A percentile compares a stretch with the other conserved stretches of the same genome.
Evolutionary conservation across 2,113 vertebrate species (phyloP).

Genomic region (Syngnathus typhle): DNA sequence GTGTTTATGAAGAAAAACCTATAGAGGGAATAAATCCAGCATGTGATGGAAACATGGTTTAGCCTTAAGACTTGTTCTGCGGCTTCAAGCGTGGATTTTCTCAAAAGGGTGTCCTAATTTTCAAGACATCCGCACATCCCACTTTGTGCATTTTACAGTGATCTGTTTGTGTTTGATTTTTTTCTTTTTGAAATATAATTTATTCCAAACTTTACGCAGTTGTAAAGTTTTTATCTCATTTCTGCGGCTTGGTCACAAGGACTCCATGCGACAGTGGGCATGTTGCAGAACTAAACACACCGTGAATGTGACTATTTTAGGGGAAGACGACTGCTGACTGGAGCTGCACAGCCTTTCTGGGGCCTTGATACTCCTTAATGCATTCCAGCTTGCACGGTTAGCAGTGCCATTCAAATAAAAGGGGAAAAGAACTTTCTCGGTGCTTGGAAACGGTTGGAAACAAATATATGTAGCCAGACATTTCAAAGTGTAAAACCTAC

Average conservation of each 20-base stretch:
- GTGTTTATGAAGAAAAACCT: constrained; percentile 18
- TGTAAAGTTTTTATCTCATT: constrained; percentile 24
- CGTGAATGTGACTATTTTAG: constrained; percentile 39
- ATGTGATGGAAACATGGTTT: not conserved
- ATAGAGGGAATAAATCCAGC: constrained; percentile 1
- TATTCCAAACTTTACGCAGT: constrained; percentile 4
- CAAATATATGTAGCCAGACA: not conserved
- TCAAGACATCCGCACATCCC: not conserved
- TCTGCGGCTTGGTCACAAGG: constrained; percentile 56
- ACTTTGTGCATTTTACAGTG: constrained; percentile 7
- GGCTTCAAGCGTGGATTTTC: not conserved
- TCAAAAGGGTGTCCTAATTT: not conserved
- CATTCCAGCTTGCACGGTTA: constrained; percentile 16
- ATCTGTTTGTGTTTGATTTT: constrained; percentile 14
- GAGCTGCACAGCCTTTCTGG: constrained; percentile 20
- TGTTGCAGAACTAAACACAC: constrained; percentile 37
- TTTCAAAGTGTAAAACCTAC: not conserved
- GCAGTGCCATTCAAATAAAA: constrained; percentile 5
- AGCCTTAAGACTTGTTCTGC: not conserved
- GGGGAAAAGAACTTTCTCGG: constrained; percentile 4
- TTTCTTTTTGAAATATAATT: constrained; percentile 1
- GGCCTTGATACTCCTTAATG: not conserved
- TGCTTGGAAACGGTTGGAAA: constrained; percentile 10
- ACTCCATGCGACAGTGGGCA: constrained; percentile 41
- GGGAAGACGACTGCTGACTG: constrained; percentile 14